Conservation (phyloP, 2,797 vertebrate species). For the Brachymystax lenok region DNA sequence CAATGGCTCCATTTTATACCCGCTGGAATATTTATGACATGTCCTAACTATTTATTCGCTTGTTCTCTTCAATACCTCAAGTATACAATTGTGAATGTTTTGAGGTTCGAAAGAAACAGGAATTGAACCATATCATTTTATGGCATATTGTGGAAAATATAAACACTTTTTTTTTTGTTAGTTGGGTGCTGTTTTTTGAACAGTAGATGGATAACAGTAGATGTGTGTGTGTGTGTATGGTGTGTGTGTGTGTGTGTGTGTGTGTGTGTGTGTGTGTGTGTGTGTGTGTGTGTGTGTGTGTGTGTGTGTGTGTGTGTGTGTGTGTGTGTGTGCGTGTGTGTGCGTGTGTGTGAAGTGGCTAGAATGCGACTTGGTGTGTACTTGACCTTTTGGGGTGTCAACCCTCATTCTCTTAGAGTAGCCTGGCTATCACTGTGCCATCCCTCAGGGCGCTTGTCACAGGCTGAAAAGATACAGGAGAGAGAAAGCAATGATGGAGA, state of each 20-base stretch:
- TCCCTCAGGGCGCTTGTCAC: conserved; percentile 7
- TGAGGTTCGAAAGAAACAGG: conserved; percentile 27
- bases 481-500: background rate
- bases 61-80: conserved; percentile 35
- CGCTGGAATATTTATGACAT: conserved; percentile 47
- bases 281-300: no score
- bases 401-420: conserved; percentile 5
- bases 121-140: conserved; percentile 31
- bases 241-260: no score
- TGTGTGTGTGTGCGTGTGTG: no score
- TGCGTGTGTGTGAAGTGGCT: background rate
- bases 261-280: no score
- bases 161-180: no score
- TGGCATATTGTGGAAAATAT: conserved; percentile 38
- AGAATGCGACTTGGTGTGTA: background rate
- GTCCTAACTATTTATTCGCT: conserved; percentile 41
- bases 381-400: conserved; percentile 11
- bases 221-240: no score
- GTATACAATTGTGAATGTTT: conserved; percentile 35
- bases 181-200: background rate
- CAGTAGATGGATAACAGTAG: no score
- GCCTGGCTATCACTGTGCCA: background rate
- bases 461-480: conserved; percentile 4
- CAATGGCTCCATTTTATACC: conserved; percentile 16
- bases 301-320: no score